Conservation (phyloP, 2,797 vertebrate species). For the Onychomys leucogaster region DNA sequence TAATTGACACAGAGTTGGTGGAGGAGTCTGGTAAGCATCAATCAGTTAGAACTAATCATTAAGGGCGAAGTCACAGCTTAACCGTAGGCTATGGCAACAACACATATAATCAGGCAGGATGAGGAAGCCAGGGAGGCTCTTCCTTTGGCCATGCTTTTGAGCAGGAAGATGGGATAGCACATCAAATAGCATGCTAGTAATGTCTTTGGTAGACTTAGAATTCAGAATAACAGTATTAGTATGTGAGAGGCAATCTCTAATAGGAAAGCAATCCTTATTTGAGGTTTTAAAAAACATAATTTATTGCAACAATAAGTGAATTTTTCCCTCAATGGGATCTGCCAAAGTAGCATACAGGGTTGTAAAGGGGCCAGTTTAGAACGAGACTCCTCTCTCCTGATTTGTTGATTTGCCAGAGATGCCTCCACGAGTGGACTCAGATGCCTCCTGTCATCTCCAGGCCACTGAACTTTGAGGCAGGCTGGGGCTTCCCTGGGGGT, state of each 20-base stretch:
- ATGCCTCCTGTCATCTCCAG: neutral
- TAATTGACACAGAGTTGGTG: neutral
- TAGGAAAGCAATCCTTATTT: slow-evolving; percentile 18
- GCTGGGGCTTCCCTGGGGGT: neutral
- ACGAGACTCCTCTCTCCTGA: neutral
- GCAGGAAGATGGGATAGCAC: neutral
- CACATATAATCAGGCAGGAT: neutral
- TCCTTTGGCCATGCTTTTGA: too few species aligned
- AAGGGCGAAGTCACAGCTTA: neutral
- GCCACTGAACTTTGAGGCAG: neutral
- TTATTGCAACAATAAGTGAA: slow-evolving; percentile 41
- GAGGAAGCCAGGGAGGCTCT: neutral
- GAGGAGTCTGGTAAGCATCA: slow-evolving; percentile 3
- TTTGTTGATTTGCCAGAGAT: neutral
- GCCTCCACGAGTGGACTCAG: neutral
- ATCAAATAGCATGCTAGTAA: neutral
- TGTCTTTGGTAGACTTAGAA: neutral
- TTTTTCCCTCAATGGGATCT: slow-evolving; percentile 4
- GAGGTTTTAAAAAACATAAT: slow-evolving; percentile 30
- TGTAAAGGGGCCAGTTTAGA: neutral
- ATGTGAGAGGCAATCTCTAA: neutral
- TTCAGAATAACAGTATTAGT: slow-evolving; percentile 8
- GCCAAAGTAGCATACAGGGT: neutral
- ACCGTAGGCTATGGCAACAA: neutral
- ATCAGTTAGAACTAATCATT: neutral